Conservation (phyloP, 2,797 vertebrate species). For the Molothrus ater region DNA sequence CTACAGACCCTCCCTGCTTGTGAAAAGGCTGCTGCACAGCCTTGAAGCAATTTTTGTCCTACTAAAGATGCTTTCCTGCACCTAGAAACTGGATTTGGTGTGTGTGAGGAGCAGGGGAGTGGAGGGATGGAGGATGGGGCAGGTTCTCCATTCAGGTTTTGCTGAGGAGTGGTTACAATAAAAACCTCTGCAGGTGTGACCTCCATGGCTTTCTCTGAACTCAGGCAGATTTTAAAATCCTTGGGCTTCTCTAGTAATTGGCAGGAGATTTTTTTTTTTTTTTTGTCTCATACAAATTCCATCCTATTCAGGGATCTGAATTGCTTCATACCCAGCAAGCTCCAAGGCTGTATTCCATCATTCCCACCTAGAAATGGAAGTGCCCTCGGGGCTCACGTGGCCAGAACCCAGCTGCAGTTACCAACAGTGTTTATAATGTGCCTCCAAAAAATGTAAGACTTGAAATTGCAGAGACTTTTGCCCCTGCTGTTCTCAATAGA, state of each 20-base stretch:
- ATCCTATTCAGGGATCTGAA: neutral
- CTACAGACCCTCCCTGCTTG: neutral
- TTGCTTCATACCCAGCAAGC: neutral
- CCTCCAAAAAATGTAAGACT: neutral
- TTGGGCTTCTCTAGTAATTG: neutral
- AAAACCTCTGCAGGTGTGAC: neutral
- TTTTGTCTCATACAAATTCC: rapidly evolving
- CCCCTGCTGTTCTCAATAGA: conserved; percentile 12
- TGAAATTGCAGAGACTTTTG: neutral
- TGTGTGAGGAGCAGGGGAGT: neutral
- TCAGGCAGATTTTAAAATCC: neutral
- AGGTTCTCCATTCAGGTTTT: neutral
- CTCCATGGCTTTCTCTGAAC: neutral
- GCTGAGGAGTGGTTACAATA: neutral
- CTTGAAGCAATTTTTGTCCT: neutral
- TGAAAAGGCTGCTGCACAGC: neutral
- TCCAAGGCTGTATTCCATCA: neutral
- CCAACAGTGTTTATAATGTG: neutral
- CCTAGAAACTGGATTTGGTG: neutral
- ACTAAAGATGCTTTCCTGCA: neutral
- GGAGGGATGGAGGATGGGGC: neutral
- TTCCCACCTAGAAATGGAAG: neutral
- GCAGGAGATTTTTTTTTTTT: neutral
- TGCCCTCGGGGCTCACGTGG: neutral
- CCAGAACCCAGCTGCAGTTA: neutral